These are phyloP conservation scores for Garra rufa DNA, from an alignment of 2,113 vertebrate species.

Conservation along the genomic window DNA sequence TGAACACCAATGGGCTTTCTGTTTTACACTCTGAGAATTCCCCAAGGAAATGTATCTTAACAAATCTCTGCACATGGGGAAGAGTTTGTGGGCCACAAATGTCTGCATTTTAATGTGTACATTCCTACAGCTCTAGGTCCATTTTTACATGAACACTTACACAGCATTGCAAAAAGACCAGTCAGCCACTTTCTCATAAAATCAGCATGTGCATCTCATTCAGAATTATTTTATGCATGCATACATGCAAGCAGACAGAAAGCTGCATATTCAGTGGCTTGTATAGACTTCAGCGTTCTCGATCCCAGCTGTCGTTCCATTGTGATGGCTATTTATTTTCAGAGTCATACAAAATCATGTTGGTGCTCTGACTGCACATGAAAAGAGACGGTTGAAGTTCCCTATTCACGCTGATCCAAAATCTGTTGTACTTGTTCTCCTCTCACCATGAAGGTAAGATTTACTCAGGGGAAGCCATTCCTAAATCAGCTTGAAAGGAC, in stretches of 20 bases:
- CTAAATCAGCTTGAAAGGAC: constrained; percentile 41
- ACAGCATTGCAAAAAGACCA: background rate
- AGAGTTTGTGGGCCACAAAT: constrained; percentile 31
- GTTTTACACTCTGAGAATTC: constrained; percentile 20
- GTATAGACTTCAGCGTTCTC: background rate
- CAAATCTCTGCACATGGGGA: constrained; percentile 14
- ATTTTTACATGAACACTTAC: background rate
- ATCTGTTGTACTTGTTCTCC: constrained; percentile 26
- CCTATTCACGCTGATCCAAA: constrained; percentile 5
- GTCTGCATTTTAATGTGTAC: constrained; percentile 6
- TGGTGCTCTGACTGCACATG: background rate
- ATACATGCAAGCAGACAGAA: background rate
- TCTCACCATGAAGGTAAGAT: constrained; percentile 26
- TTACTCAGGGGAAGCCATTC: constrained; percentile 21
- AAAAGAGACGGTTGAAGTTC: background rate
- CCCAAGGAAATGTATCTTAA: constrained; percentile 26
- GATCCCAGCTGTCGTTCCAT: background rate
- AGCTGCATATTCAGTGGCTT: background rate
- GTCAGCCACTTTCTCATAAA: background rate
- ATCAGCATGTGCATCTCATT: background rate
- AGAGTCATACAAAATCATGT: background rate
- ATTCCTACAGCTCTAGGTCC: background rate
- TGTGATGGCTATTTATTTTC: constrained; percentile 20
- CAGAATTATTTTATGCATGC: background rate
- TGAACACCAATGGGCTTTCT: constrained; percentile 37